These are phyloP conservation scores for Kryptolebias marmoratus DNA, from an alignment of 2,113 vertebrate genomes.

Conservation along the genomic window DNA sequence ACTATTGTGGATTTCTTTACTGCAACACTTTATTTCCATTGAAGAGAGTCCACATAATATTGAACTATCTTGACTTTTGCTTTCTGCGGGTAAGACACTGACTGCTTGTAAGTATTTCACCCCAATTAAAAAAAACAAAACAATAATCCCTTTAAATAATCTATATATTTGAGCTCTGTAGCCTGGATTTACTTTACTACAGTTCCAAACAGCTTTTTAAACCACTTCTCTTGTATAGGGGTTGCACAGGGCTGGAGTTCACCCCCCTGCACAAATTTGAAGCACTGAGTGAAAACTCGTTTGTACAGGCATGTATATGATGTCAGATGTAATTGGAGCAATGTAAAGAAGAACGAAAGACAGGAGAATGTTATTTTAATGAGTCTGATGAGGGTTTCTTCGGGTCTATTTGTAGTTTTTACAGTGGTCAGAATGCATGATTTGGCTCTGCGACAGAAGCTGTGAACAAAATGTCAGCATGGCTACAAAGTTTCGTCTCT, in stretches of 20 bases:
- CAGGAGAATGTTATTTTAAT: conserved; percentile 10
- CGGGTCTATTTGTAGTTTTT: not conserved
- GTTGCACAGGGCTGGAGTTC: conserved; percentile 10
- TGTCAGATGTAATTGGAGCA: not conserved
- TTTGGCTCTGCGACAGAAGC: conserved; percentile 3
- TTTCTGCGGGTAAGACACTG: not conserved
- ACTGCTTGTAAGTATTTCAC: not conserved
- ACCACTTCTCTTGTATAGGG: conserved; percentile 16
- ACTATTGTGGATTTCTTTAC: not conserved
- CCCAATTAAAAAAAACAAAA: not conserved
- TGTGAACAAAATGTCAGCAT: conserved; percentile 14
- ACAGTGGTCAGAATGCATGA: not conserved
- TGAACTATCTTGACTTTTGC: not conserved
- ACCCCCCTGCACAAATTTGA: conserved; percentile 32
- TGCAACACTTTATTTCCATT: not conserved
- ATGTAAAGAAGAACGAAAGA: conserved; percentile 24
- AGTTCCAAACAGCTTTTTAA: conserved; percentile 27
- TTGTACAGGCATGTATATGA: conserved; percentile 21
- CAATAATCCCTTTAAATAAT: not conserved
- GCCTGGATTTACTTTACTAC: conserved; percentile 1
- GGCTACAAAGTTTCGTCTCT: not conserved
- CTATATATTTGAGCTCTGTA: not conserved
- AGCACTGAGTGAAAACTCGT: conserved; percentile 25
- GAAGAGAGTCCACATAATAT: too few species aligned
- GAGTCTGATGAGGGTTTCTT: not conserved